These are phyloP conservation scores for Protobothrops mucrosquamatus DNA, from an alignment of 2,113 vertebrate species.

Conservation along the genomic window DNA sequence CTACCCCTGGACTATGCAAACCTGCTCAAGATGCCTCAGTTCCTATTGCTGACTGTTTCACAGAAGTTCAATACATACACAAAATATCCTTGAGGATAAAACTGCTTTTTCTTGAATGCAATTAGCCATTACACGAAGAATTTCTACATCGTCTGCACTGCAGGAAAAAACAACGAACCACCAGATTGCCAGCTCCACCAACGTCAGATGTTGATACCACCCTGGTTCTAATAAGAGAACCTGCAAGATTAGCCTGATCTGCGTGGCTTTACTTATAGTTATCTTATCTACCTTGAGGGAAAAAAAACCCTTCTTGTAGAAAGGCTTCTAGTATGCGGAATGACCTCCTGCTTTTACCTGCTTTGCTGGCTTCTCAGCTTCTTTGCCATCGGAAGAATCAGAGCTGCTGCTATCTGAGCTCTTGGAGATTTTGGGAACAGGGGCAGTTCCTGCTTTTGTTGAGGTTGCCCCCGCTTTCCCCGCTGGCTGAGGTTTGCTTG, in stretches of 20 bases:
- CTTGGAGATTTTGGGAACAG: slow-evolving; percentile 25
- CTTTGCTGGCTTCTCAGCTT: not conserved
- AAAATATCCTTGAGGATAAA: not conserved
- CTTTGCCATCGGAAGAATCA: not conserved
- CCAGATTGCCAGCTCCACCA: not conserved
- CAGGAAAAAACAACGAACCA: not conserved
- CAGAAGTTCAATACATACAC: not conserved
- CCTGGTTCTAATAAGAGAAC: not conserved
- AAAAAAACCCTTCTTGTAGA: not conserved
- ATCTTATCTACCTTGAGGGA: not conserved
- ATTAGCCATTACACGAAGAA: not conserved
- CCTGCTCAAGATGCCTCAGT: not conserved
- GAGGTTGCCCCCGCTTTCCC: slow-evolving; percentile 17
- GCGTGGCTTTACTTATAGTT: not conserved
- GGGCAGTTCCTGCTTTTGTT: not conserved
- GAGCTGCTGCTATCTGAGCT: not conserved
- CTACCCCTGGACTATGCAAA: too few relatives aligned
- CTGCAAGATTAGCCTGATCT: not conserved
- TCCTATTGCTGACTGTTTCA: not conserved
- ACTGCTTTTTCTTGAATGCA: not conserved
- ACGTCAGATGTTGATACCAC: not conserved
- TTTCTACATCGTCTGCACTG: not conserved
- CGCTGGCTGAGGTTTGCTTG: not conserved
- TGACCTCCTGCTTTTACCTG: not conserved
- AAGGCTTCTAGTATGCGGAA: not conserved